Percentiles rank a stretch among this genome's conserved stretches.
These are phyloP conservation scores for Sphaerodactylus townsendi DNA, from an alignment of 2,113 vertebrate species.

Conservation along the genomic window DNA sequence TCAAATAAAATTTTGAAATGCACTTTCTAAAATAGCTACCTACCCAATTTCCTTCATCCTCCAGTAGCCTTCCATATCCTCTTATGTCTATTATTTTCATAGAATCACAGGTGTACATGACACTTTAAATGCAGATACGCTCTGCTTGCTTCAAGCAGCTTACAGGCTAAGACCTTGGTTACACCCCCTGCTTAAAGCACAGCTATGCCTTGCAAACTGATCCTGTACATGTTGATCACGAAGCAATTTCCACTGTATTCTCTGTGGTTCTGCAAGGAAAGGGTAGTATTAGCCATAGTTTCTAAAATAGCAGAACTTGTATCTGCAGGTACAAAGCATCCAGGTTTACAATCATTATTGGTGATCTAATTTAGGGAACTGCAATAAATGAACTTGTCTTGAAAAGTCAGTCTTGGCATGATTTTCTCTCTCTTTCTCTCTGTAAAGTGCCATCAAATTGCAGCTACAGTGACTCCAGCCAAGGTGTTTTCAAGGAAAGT, in stretches of 20 bases:
- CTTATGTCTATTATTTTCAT: neutral
- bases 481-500: no score
- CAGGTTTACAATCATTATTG: neutral
- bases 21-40: neutral
- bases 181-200: neutral
- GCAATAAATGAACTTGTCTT: neutral
- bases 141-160: neutral
- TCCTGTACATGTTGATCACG: neutral
- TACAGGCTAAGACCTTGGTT: neutral
- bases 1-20: conserved; percentile 15
- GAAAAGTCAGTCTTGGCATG: neutral
- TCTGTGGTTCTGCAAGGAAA: neutral
- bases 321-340: neutral
- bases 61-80: conserved; percentile 15
- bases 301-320: neutral
- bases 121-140: neutral
- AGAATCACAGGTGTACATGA: neutral
- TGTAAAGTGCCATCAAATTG: no score
- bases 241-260: neutral
- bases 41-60: neutral
- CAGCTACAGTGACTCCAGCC: no score
- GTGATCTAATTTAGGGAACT: neutral
- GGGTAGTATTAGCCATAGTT: neutral
- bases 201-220: neutral
- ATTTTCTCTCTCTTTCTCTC: neutral